Evolutionary conservation across 2,113 vertebrate genomes (phyloP).

Genomic region (Elaphurus davidianus): DNA sequence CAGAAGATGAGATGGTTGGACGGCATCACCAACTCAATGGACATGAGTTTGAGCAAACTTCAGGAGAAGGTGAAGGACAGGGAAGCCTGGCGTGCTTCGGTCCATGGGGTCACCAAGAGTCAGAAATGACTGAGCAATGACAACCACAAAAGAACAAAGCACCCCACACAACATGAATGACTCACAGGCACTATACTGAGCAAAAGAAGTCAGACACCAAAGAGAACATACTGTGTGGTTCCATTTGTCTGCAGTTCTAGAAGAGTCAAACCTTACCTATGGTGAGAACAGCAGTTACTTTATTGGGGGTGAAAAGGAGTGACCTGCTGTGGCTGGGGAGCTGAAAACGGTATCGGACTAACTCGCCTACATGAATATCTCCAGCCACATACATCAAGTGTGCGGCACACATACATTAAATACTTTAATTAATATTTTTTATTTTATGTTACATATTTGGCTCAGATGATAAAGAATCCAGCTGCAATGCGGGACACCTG

Average conservation of each 20-base stretch:
- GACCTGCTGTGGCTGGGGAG: rapidly evolving
- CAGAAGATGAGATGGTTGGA: background rate
- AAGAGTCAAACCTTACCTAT: background rate
- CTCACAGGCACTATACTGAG: background rate
- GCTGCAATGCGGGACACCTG: background rate
- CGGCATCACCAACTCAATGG: background rate
- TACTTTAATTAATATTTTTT: background rate
- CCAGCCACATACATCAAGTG: background rate
- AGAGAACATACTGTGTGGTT: background rate
- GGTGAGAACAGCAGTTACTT: background rate
- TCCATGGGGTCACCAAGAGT: background rate
- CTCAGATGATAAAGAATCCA: background rate
- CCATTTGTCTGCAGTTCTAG: background rate
- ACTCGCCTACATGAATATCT: background rate
- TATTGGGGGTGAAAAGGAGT: background rate
- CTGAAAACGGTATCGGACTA: background rate
- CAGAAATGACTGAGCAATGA: background rate
- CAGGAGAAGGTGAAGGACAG: background rate
- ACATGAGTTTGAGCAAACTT: background rate
- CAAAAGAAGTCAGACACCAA: background rate
- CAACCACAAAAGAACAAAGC: background rate
- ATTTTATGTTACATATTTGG: background rate
- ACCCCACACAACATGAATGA: background rate
- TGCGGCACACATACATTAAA: background rate
- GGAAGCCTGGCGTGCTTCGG: background rate